These are phyloP conservation scores for Drosophila pseudotakahashii DNA, from an alignment of 2,888 invertebrate genomes.

Conservation along the genomic window DNA sequence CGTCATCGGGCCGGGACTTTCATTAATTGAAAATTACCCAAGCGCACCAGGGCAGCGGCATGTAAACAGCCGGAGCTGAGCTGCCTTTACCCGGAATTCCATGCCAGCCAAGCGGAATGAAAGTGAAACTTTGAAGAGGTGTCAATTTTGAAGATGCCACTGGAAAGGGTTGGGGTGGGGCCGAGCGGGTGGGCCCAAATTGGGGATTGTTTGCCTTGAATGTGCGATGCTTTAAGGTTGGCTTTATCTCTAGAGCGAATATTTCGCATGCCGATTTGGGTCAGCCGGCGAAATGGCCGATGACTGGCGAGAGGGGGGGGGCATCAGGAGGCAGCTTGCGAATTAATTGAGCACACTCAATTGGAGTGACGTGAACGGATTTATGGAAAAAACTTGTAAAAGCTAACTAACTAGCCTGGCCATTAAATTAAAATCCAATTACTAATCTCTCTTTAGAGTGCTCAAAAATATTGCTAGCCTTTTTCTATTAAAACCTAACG, in stretches of 20 bases:
- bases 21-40: conserved; percentile 77
- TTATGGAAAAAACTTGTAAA: conserved; percentile 14
- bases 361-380: conserved; percentile 1
- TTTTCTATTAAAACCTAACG: background rate
- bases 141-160: conserved; percentile 65
- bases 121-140: conserved; percentile 77
- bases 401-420: conserved; percentile 8
- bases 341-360: conserved; percentile 32
- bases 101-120: conserved; percentile 58
- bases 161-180: conserved; percentile 57
- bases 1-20: conserved; percentile 70
- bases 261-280: conserved; percentile 51
- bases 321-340: conserved; percentile 15
- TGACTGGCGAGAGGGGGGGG: background rate
- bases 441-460: background rate
- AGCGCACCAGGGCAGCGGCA: conserved; percentile 47
- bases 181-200: conserved; percentile 22
- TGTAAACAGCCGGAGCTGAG: conserved; percentile 31
- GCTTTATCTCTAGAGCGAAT: conserved; percentile 33
- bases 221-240: conserved; percentile 46
- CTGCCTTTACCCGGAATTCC: conserved; percentile 61
- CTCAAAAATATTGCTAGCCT: background rate
- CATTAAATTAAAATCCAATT: conserved; percentile 6
- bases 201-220: conserved; percentile 39
- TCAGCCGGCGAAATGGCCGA: conserved; percentile 27